Conservation (phyloP, 2,888 invertebrate genomes). For the Dione juno region DNA sequence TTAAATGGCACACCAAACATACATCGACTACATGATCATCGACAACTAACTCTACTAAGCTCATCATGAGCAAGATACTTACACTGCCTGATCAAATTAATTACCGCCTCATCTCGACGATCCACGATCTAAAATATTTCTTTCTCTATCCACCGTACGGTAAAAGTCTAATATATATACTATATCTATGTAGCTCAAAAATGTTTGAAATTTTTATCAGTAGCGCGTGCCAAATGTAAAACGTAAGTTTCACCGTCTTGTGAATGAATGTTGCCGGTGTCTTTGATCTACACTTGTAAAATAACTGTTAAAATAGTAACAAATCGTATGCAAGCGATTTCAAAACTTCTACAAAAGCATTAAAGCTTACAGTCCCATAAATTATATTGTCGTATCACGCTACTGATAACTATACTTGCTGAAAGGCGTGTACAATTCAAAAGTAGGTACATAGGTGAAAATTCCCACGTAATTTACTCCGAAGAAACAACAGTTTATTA, state of each 20-base stretch:
- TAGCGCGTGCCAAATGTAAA: slow-evolving; percentile 79
- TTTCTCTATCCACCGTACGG: slow-evolving; percentile 54
- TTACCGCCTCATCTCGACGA: slow-evolving; percentile 76
- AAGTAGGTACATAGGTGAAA: slow-evolving; percentile 8
- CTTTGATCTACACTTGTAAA: slow-evolving; percentile 54
- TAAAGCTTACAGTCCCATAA: slow-evolving; percentile 13
- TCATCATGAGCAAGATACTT: slow-evolving; percentile 62
- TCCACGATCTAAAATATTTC: slow-evolving; percentile 61
- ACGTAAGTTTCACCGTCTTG: slow-evolving; percentile 74
- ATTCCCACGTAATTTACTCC: slow-evolving; percentile 35
- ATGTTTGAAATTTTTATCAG: slow-evolving; percentile 63
- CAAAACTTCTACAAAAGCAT: neutral
- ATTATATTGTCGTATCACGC: neutral
- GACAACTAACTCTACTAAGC: slow-evolving; percentile 57
- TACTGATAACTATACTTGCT: slow-evolving; percentile 21
- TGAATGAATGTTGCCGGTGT: slow-evolving; percentile 65
- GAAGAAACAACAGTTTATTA: slow-evolving; percentile 28
- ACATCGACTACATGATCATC: slow-evolving; percentile 35
- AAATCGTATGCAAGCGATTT: slow-evolving; percentile 6
- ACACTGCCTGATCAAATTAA: slow-evolving; percentile 79
- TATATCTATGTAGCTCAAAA: slow-evolving; percentile 54
- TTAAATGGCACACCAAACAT: too few relatives aligned
- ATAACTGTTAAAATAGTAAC: slow-evolving; percentile 26
- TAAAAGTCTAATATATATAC: slow-evolving; percentile 49
- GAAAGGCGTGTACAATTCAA: slow-evolving; percentile 17